Percentiles rank a stretch among this genome's conserved stretches.
These are phyloP conservation scores for Syrista parreyssii DNA, from an alignment of 2,888 invertebrate species.

Conservation along the genomic window DNA sequence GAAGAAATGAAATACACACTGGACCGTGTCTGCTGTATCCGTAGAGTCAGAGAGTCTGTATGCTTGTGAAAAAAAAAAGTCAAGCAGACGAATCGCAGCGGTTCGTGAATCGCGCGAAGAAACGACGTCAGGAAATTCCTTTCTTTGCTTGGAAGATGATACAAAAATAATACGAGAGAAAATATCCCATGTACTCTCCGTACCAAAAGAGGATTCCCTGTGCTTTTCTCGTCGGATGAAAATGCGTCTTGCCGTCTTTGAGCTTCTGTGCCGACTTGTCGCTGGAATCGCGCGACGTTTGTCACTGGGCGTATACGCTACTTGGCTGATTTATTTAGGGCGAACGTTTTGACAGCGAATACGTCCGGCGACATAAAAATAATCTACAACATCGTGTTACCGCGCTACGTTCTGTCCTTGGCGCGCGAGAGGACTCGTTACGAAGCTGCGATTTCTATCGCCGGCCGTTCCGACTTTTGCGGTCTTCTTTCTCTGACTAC, in stretches of 20 bases:
- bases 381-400: constrained; percentile 12
- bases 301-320: background rate
- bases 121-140: background rate
- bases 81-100: background rate
- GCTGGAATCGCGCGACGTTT: background rate
- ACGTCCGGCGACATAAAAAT: constrained; percentile 19
- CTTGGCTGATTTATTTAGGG: constrained; percentile 18
- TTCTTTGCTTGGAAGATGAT: background rate
- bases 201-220: background rate
- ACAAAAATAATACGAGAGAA: background rate
- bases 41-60: background rate
- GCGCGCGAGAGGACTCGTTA: background rate
- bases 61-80: too few relatives aligned
- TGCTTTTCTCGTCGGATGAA: background rate
- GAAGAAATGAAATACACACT: background rate
- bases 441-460: background rate
- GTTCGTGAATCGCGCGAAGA: background rate
- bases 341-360: background rate
- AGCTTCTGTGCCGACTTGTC: background rate
- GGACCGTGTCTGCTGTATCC: background rate
- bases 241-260: background rate
- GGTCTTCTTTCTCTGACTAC: background rate
- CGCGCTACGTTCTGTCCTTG: background rate
- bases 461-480: background rate
- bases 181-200: background rate